phyloP scores from a whole-genome alignment of 2,113 vertebrate species.

The human region DNA sequence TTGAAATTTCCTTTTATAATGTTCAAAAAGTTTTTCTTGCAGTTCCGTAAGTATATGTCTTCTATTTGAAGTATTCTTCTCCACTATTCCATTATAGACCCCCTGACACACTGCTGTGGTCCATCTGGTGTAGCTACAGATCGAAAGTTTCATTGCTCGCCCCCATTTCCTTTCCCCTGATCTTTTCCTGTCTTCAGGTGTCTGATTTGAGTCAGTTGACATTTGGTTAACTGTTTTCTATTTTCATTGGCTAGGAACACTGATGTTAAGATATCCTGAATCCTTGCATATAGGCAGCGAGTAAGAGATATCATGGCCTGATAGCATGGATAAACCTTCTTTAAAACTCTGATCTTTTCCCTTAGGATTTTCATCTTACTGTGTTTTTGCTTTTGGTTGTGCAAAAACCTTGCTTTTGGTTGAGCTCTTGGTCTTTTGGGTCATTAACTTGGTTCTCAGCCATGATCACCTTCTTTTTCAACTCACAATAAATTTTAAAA shows the following conservation, averaged over 20 bases:
- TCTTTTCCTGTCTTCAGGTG: not conserved
- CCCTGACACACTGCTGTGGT: not conserved
- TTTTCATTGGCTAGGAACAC: not conserved
- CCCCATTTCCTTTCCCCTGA: not conserved
- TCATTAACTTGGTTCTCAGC: not conserved
- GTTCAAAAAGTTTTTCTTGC: not conserved
- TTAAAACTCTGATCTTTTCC: not conserved
- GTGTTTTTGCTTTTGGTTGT: not conserved
- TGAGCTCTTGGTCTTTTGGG: conserved; percentile 6
- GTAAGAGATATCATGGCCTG: not conserved
- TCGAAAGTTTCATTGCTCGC: not conserved
- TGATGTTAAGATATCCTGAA: not conserved
- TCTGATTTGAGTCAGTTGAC: not conserved
- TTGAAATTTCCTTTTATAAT: not conserved
- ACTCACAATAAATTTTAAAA: not conserved
- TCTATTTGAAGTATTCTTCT: not conserved
- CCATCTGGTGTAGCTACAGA: not conserved
- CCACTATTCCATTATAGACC: not conserved
- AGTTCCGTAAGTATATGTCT: not conserved
- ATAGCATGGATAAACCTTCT: not conserved
- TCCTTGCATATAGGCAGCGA: not conserved
- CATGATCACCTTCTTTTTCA: not conserved
- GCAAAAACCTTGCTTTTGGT: no score
- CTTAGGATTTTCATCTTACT: not conserved
- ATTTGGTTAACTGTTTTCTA: not conserved